Evolutionary conservation across 30 jellyfish, hydroid and myxozoan species (phyloP).

Genomic region (Aurelia aurita): DNA sequence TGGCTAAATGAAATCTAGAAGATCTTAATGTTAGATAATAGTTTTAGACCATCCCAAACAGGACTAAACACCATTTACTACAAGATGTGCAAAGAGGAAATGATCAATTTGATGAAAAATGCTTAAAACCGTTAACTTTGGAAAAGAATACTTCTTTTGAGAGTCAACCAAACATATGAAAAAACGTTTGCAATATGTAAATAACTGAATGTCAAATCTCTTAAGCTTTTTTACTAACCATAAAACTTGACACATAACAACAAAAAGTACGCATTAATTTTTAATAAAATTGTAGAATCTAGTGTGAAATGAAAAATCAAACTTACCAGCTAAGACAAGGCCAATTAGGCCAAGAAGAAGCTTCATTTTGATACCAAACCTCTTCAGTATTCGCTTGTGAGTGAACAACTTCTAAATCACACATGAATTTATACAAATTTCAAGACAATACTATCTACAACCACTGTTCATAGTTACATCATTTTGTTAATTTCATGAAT

Average conservation of each 20-base stretch:
- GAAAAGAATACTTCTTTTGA: too few relatives aligned
- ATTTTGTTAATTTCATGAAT: constrained; percentile 36
- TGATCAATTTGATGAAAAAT: too few relatives aligned
- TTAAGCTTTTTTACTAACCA: neutral
- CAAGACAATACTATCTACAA: constrained; percentile 20
- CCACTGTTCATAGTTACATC: neutral
- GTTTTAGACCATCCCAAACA: too few relatives aligned
- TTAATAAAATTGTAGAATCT: neutral
- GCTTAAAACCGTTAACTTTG: too few relatives aligned
- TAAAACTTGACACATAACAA: neutral
- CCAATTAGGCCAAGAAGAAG: constrained; percentile 48
- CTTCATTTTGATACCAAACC: constrained; percentile 39
- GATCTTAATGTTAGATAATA: too few relatives aligned
- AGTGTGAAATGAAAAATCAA: neutral
- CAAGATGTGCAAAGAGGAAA: too few relatives aligned
- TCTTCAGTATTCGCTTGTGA: constrained; percentile 1
- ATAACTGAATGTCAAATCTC: neutral
- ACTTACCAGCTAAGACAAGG: constrained; percentile 66
- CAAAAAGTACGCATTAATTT: neutral
- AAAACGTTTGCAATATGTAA: too few relatives aligned
- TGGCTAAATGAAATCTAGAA: too few relatives aligned
- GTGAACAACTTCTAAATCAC: neutral
- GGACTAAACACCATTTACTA: too few relatives aligned
- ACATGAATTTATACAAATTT: constrained; percentile 24
- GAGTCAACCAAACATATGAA: too few relatives aligned